Percentiles rank a stretch among this genome's conserved stretches.
Evolutionary conservation across 2,888 invertebrate genomes (phyloP).

Genomic region (Dolichopus griseipennis): DNA sequence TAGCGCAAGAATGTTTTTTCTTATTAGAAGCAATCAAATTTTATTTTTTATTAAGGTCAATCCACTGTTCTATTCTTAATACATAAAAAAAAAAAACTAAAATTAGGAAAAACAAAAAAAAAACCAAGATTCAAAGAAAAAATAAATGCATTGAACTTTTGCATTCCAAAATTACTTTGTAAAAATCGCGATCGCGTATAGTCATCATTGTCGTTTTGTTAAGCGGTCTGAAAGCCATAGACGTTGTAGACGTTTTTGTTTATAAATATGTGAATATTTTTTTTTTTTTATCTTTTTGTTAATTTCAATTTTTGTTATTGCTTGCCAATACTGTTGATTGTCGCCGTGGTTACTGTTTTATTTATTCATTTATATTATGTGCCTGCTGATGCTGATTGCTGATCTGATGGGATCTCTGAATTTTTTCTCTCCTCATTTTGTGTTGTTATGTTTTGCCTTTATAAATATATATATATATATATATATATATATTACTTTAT

Average conservation of each 20-base stretch:
- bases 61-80: neutral
- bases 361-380: neutral
- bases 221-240: neutral
- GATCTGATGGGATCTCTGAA: no score
- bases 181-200: neutral
- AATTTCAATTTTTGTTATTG: neutral
- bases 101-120: neutral
- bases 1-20: neutral
- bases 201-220: neutral
- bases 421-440: neutral
- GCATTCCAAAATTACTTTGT: neutral
- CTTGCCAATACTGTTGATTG: neutral
- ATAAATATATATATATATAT: neutral
- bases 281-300: neutral
- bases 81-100: neutral
- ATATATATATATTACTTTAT: neutral
- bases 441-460: no score
- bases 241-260: neutral
- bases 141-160: neutral
- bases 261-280: neutral
- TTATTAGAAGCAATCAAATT: neutral
- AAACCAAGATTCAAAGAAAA: no score
- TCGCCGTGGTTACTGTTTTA: neutral
- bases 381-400: neutral
- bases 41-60: conserved; percentile 6